These are phyloP conservation scores for Clupea harengus DNA, from an alignment of 2,113 vertebrate genomes.

Conservation along the genomic window DNA sequence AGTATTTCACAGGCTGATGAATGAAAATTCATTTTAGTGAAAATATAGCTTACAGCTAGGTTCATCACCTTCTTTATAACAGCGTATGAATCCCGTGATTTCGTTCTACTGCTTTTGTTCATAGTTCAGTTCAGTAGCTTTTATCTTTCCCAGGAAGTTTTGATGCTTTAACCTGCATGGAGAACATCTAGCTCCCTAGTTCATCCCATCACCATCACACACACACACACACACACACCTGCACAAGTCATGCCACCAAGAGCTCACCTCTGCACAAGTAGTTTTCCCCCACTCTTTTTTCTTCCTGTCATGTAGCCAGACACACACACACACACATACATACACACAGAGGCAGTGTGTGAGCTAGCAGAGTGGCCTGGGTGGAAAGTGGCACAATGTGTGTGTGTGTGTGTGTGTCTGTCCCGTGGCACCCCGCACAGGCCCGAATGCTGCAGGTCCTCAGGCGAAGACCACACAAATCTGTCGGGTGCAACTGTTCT, in stretches of 20 bases:
- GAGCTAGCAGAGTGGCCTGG: not conserved
- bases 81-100: not conserved
- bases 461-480: conserved; percentile 77
- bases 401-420: conserved; percentile 5
- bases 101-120: not conserved
- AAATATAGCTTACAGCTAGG: not conserved
- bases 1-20: too few species aligned
- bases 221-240: not conserved
- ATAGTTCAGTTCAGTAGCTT: too few species aligned
- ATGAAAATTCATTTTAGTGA: not conserved
- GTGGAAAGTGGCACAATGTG: conserved; percentile 4
- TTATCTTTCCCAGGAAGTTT: not conserved
- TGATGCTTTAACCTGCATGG: not conserved
- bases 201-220: not conserved
- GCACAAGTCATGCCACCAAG: not conserved
- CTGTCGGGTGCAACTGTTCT: conserved; percentile 78
- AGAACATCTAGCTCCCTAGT: not conserved
- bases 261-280: not conserved
- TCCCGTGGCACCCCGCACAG: conserved; percentile 56
- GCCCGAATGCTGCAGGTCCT: conserved; percentile 68
- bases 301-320: not conserved
- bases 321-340: not conserved
- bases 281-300: not conserved
- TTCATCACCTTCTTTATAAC: not conserved
- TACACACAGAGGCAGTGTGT: not conserved